A percentile compares a stretch with the other conserved stretches of the same genome.
phyloP scores from a whole-genome alignment of 92 coral and sea anemone species.

The Umimayanthus chanpuru region DNA sequence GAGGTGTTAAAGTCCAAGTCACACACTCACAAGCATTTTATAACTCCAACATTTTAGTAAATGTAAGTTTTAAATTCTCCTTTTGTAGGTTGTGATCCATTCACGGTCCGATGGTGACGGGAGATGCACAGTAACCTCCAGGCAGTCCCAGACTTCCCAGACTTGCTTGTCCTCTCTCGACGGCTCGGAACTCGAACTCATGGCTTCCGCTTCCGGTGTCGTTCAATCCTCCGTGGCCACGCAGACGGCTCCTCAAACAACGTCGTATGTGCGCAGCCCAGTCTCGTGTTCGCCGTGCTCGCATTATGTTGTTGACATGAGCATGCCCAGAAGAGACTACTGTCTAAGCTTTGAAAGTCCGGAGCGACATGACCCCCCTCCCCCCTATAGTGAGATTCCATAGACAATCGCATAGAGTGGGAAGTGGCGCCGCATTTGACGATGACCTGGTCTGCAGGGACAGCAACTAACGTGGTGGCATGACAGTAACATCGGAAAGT shows the following conservation, averaged over 20 bases:
- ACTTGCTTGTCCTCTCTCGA: constrained; percentile 72
- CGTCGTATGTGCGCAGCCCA: constrained; percentile 57
- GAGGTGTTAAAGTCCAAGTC: too few species aligned
- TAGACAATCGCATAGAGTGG: too few species aligned
- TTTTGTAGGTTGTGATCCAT: constrained; percentile 58
- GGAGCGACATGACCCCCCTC: constrained; percentile 87
- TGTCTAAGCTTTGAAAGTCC: constrained; percentile 70
- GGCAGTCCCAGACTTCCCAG: constrained; percentile 92
- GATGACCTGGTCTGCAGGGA: not conserved
- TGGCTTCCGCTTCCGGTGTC: constrained; percentile 54
- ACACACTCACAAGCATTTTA: not conserved
- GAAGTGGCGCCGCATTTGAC: not conserved
- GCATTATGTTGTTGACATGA: constrained; percentile 81
- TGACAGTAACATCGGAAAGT: not conserved
- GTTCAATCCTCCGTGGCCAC: not conserved
- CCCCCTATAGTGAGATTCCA: constrained; percentile 74
- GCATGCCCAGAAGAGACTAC: constrained; percentile 72
- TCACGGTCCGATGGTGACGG: constrained; percentile 92
- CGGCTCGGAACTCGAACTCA: constrained; percentile 62
- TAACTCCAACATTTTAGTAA: not conserved
- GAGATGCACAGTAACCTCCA: constrained; percentile 74
- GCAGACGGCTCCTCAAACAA: constrained; percentile 35
- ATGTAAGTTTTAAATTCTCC: not conserved
- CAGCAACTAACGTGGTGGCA: not conserved
- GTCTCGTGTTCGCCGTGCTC: constrained; percentile 60